These are phyloP conservation scores for Chrysomela aeneicollis DNA, from an alignment of 2,888 invertebrate species.

Conservation along the genomic window DNA sequence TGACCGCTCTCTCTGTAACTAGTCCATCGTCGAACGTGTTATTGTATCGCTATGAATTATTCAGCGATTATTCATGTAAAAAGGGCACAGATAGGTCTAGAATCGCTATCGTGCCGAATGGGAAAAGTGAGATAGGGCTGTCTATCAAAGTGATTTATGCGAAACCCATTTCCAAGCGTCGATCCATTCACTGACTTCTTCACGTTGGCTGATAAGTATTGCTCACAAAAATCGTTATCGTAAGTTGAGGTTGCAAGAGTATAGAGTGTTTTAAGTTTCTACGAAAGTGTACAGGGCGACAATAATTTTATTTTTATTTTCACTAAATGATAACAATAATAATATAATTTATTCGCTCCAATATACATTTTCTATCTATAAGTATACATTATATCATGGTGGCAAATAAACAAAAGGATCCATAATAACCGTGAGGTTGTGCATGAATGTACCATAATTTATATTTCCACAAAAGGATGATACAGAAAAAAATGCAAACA, in stretches of 20 bases:
- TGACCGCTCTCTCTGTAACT: conserved; percentile 30
- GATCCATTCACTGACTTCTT: conserved; percentile 47
- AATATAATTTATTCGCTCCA: no score
- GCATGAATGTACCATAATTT: no score
- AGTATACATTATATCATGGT: no score
- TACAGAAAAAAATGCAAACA: no score
- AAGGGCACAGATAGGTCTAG: conserved; percentile 50
- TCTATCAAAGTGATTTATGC: conserved; percentile 60
- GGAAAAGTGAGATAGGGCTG: conserved; percentile 58
- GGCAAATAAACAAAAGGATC: no score
- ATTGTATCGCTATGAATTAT: conserved; percentile 54
- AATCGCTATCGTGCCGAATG: conserved; percentile 47
- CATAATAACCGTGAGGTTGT: no score
- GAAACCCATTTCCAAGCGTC: conserved; percentile 53
- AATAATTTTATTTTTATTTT: no score
- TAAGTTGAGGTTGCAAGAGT: background rate
- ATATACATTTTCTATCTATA: no score
- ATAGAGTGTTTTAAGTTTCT: no score
- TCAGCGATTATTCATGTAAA: conserved; percentile 55
- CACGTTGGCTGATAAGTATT: conserved; percentile 16
- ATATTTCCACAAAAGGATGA: no score
- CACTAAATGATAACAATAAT: no score
- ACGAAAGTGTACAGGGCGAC: no score
- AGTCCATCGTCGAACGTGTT: conserved; percentile 31
- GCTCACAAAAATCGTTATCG: background rate